Base-by-base conservation (phyloP, 2,113 vertebrate species). In the Urocynchramus pylzowi region DNA sequence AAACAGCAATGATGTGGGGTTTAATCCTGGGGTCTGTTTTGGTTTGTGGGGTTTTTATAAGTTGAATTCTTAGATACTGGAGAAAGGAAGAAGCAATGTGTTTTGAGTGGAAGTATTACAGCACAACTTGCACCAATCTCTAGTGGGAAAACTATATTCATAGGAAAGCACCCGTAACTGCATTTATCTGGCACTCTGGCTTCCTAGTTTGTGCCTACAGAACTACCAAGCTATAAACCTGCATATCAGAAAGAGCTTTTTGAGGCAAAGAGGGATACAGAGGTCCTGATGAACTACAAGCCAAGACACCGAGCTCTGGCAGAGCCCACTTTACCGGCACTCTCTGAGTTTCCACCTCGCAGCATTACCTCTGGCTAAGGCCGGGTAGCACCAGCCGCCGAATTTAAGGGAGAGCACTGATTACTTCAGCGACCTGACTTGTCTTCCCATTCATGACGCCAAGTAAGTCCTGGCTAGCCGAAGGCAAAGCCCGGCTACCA, bases 361-460 rank as follows among this genome's bases (percentile, higher is more conserved):
- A 49, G 33, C 63, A 4, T 0, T 3, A 37, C 8, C 35, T 13
- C 5, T 6, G 5, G 9, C 4, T 18, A 24, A 27, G 61, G 54
- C 28, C 9, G 19, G 54, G 20, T 2, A 71, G 27, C 45, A 53
- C 16, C 28, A 10, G 17, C 11, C 30, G 30, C 67, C 61, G 2
- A 39, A 35, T 44, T 52, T 9, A 35, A 50, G 8, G 17, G 11
- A 35, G 31, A 61, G 77, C 9, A 30, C 0, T 3, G 56, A 28
- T 37, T 30, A 14, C 22, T 37, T 21, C 77, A 31, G n/a, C 16
- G 49, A 61, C 16, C 17, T 6, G n/a, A 10, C 31, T 21, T 20
- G 2, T 8, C 6, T 45, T 2, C 59, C 33, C 39, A 3, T 7
- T 23, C 81, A 3, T 0, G 10, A 39, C 13, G 7, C 6, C 53